Conservation (phyloP, 2,888 invertebrate species). For the Tetragonisca angustula region DNA sequence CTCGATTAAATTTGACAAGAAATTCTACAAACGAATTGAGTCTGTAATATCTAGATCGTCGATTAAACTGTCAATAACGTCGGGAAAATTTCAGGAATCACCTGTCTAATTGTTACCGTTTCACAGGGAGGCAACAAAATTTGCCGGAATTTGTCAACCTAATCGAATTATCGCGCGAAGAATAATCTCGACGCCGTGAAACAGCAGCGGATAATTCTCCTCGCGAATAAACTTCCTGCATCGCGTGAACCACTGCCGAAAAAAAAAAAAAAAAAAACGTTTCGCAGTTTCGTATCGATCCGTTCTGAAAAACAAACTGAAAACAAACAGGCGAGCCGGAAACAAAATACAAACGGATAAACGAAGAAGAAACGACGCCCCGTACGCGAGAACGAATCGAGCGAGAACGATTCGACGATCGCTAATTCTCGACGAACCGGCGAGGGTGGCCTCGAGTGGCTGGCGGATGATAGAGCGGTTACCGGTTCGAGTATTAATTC, state of each 20-base stretch:
- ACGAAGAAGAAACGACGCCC: conserved; percentile 21
- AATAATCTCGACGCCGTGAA: background rate
- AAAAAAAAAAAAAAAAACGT: too few relatives aligned
- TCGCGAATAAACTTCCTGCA: background rate
- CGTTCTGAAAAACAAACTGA: background rate
- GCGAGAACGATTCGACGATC: conserved; percentile 35
- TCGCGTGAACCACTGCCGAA: background rate
- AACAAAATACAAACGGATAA: conserved; percentile 26
- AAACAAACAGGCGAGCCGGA: background rate
- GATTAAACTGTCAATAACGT: too few relatives aligned
- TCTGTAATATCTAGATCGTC: too few relatives aligned
- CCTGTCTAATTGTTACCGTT: too few relatives aligned
- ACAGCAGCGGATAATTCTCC: background rate
- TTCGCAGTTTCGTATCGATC: background rate
- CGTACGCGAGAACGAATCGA: conserved; percentile 32
- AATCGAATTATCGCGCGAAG: too few relatives aligned
- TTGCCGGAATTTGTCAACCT: too few relatives aligned
- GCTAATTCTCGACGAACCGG: conserved; percentile 12
- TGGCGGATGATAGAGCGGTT: conserved; percentile 28
- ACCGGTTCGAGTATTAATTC: conserved; percentile 35
- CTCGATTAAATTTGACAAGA: background rate
- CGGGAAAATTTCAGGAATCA: too few relatives aligned
- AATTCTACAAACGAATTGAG: background rate
- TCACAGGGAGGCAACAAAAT: too few relatives aligned
- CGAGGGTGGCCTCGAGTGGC: conserved; percentile 31